Percentiles rank a stretch among this genome's conserved stretches.
phyloP scores from a whole-genome alignment of 1,140 invertebrate genomes.

The silkworm (Bombyx mori) region ASM3026992v2 NC_085117.1:13458001-13458500 shows the following conservation, averaged over 20 bases:
- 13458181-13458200: background rate
- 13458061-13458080: too few species aligned
- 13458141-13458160: too few species aligned
- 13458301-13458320: conserved; percentile 15
- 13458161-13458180: background rate
- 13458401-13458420: conserved; percentile 69
- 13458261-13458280: background rate
- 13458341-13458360: conserved; percentile 58
- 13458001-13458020: background rate
- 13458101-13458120: too few species aligned
- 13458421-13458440: conserved; percentile 44
- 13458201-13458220: background rate
- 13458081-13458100: too few species aligned
- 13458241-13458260: background rate
- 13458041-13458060: background rate
- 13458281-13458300: conserved; percentile 8
- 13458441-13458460: conserved; percentile 35
- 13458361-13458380: conserved; percentile 57
- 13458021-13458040: background rate
- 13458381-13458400: conserved; percentile 69
- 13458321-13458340: conserved; percentile 34
- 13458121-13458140: too few species aligned
- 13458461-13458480: conserved; percentile 49
- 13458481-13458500: conserved; percentile 64
- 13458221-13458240: background rate